These are phyloP conservation scores for Trematocara unimaculatum DNA, from an alignment of 2,113 vertebrate species.

Conservation along the genomic window DNA sequence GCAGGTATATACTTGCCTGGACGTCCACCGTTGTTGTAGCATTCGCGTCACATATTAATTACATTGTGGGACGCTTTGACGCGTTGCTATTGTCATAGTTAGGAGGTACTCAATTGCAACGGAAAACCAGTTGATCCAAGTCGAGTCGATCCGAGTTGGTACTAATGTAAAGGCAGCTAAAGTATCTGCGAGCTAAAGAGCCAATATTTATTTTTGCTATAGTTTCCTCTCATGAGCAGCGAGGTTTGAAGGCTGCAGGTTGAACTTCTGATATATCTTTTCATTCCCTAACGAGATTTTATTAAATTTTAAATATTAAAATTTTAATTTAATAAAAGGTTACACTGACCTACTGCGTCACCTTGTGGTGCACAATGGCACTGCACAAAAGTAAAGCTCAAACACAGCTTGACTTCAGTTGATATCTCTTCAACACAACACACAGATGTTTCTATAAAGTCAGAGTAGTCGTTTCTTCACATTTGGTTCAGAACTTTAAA, in stretches of 20 bases:
- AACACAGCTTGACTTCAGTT: not conserved
- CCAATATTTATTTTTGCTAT: rapidly evolving
- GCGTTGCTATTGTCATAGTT: not conserved
- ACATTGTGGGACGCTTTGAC: not conserved
- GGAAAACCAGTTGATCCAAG: not conserved
- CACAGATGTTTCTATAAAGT: not conserved
- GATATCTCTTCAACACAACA: not conserved
- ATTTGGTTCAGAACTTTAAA: not conserved
- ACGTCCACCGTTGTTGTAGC: not conserved
- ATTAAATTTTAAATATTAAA: not conserved
- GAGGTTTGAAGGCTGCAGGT: not conserved
- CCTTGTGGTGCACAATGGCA: not conserved
- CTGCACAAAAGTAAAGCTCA: not conserved
- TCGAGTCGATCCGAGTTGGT: not conserved
- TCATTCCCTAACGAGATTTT: not conserved
- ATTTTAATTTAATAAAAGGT: not conserved
- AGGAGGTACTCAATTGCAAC: not conserved
- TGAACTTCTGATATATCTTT: not conserved
- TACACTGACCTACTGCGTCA: not conserved
- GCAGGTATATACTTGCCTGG: not conserved
- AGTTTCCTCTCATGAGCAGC: not conserved
- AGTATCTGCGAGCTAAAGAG: not conserved
- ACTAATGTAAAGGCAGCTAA: not conserved
- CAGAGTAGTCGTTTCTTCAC: not conserved
- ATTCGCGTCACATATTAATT: not conserved